Conservation (phyloP, 2,797 vertebrate species). For the Falco berigora region DNA sequence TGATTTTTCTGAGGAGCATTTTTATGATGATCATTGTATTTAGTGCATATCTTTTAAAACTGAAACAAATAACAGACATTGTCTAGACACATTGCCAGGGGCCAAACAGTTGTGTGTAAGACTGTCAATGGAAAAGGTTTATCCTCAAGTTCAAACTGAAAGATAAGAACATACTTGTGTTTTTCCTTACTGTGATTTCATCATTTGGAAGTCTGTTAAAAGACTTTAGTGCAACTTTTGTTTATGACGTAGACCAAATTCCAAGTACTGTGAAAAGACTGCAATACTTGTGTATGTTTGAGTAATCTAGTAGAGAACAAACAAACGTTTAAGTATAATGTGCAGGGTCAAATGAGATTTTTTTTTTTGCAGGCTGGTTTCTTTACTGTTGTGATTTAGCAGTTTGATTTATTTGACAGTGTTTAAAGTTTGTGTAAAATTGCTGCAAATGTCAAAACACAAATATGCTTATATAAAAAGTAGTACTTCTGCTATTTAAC, state of each 20-base stretch:
- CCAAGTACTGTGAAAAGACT: neutral
- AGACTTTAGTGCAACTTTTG: neutral
- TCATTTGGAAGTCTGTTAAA: slow-evolving; percentile 30
- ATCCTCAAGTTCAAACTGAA: slow-evolving; percentile 12
- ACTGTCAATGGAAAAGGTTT: slow-evolving; percentile 37
- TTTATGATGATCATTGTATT: neutral
- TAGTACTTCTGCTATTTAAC: neutral
- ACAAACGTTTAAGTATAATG: neutral
- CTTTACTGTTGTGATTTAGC: neutral
- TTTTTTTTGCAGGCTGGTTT: neutral
- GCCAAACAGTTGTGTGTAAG: slow-evolving; percentile 39
- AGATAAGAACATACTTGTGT: slow-evolving; percentile 51
- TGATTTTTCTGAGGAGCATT: neutral
- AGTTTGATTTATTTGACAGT: neutral
- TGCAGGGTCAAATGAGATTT: neutral
- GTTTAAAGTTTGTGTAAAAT: neutral
- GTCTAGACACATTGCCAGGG: slow-evolving; percentile 58
- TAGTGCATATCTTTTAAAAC: neutral
- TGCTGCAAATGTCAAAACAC: neutral
- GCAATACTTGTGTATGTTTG: neutral
- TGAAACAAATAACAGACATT: slow-evolving; percentile 33
- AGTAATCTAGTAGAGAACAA: neutral
- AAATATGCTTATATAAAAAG: neutral
- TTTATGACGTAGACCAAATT: neutral
- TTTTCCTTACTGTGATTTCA: slow-evolving; percentile 34